Percentiles rank a stretch among this genome's conserved stretches.
Evolutionary conservation across 2,113 vertebrate genomes (phyloP).

Genomic region (Amia ocellicauda): DNA sequence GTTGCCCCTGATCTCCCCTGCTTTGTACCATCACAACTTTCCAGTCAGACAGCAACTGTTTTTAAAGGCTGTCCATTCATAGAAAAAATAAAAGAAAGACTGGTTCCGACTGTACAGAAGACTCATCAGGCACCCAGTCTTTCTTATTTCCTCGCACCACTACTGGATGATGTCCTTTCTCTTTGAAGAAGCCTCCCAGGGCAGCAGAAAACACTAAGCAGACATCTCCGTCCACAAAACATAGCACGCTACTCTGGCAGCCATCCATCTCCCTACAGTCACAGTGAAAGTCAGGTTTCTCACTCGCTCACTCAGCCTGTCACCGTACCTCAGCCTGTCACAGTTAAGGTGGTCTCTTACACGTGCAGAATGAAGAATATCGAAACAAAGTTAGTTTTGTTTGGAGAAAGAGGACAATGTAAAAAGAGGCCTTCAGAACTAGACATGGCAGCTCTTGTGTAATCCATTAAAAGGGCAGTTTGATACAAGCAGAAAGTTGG

Average conservation of each 20-base stretch:
- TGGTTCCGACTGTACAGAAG: not conserved
- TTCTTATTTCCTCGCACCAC: not conserved
- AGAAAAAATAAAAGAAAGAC: no score
- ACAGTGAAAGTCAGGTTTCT: not conserved
- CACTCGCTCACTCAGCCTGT: not conserved
- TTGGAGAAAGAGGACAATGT: no score
- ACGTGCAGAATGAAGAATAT: not conserved
- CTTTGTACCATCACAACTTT: no score
- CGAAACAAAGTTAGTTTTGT: not conserved
- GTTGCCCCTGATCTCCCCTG: no score
- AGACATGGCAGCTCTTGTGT: not conserved
- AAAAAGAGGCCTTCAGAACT: not conserved
- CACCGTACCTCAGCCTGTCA: not conserved
- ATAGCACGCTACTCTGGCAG: not conserved
- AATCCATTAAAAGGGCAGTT: not conserved
- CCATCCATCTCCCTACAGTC: not conserved
- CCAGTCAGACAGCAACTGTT: no score
- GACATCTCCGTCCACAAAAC: slow-evolving; percentile 18
- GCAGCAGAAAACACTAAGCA: slow-evolving; percentile 22
- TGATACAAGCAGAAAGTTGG: slow-evolving; percentile 10
- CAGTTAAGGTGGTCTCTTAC: not conserved
- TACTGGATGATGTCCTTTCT: not conserved
- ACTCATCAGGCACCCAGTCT: not conserved
- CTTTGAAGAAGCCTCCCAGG: not conserved
- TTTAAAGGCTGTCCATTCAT: no score